Evolutionary conservation across 2,797 vertebrate species (phyloP).

Genomic region (Scyliorhinus canicula): DNA sequence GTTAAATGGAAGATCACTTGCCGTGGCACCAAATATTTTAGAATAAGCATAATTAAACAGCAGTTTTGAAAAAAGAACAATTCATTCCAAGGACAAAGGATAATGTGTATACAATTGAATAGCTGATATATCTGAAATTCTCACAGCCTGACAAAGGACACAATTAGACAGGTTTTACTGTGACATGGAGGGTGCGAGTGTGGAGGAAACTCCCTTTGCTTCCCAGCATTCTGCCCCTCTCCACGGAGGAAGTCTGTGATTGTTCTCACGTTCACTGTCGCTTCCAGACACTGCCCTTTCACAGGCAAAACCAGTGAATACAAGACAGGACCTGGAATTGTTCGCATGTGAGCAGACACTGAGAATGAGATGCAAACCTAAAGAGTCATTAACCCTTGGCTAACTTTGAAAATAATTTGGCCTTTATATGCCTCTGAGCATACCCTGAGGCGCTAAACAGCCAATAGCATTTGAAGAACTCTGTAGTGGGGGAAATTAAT

Average conservation of each 20-base stretch:
- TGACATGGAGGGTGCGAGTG: neutral
- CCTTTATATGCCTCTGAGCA: neutral
- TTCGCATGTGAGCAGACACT: neutral
- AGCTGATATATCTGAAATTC: slow-evolving; percentile 15
- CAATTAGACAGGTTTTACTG: slow-evolving; percentile 7
- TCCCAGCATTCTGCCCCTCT: slow-evolving; percentile 38
- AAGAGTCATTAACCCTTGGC: slow-evolving; percentile 11
- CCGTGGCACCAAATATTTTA: neutral
- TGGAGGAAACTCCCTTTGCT: slow-evolving; percentile 24
- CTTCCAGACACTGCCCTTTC: slow-evolving; percentile 32
- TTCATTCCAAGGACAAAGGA: slow-evolving; percentile 31
- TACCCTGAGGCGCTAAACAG: neutral
- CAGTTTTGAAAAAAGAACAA: neutral
- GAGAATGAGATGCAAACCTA: neutral
- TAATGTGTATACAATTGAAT: slow-evolving; percentile 30
- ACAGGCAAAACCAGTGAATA: slow-evolving; percentile 14
- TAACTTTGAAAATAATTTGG: neutral
- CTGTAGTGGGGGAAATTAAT: neutral
- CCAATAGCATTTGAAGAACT: neutral
- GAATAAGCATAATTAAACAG: neutral
- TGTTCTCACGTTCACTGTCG: slow-evolving; percentile 34
- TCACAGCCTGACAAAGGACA: slow-evolving; percentile 18
- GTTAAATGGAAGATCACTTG: neutral
- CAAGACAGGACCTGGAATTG: slow-evolving; percentile 18
- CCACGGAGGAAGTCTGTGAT: slow-evolving; percentile 26